Conservation (phyloP, 2,888 invertebrate species). For the Thera britannica region DNA sequence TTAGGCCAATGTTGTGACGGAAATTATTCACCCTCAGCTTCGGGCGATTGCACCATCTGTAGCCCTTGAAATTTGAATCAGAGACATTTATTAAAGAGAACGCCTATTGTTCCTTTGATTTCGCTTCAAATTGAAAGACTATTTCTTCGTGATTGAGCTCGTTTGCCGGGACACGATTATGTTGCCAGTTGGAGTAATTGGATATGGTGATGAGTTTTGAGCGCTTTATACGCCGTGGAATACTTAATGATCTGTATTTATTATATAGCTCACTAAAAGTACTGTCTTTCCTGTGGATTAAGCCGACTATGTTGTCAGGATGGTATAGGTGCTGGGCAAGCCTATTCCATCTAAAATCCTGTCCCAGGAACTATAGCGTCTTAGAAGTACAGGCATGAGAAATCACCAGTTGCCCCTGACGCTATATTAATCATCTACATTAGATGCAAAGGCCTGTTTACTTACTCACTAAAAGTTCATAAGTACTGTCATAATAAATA, state of each 20-base stretch:
- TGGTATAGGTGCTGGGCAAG: too few species aligned
- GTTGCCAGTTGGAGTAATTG: conserved; percentile 30
- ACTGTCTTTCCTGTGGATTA: too few species aligned
- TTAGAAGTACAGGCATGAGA: too few species aligned
- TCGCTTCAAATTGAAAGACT: conserved; percentile 53
- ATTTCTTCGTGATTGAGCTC: conserved; percentile 43
- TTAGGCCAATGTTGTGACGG: conserved; percentile 60
- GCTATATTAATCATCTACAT: too few species aligned
- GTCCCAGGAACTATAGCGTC: too few species aligned
- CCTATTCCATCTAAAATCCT: too few species aligned
- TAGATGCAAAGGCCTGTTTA: too few species aligned
- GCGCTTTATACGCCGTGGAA: not conserved
- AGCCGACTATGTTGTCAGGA: too few species aligned
- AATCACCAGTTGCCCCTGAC: too few species aligned
- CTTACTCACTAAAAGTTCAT: too few species aligned
- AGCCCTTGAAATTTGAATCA: conserved; percentile 65
- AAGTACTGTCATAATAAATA: too few species aligned
- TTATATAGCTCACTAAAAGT: not conserved
- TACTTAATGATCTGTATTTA: not conserved
- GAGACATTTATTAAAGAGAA: conserved; percentile 68
- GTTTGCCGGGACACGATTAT: conserved; percentile 37
- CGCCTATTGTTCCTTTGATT: conserved; percentile 62
- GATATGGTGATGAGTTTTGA: conserved; percentile 20
- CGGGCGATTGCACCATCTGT: conserved; percentile 65
- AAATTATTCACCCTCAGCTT: conserved; percentile 64